Conservation (phyloP, 2,888 invertebrate species). For the Eupithecia exiguata region DNA sequence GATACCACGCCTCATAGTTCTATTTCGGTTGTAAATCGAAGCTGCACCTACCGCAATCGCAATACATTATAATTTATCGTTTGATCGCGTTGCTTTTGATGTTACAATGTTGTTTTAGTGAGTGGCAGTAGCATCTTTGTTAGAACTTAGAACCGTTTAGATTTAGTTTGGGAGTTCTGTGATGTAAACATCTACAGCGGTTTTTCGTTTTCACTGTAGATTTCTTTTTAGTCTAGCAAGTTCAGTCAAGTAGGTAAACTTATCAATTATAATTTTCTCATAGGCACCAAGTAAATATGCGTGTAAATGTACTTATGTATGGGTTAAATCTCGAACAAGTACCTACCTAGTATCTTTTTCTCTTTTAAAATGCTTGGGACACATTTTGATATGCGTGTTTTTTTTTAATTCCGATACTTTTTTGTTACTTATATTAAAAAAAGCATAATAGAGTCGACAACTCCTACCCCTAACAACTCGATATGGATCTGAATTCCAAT, state of each 20-base stretch:
- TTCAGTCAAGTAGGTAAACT: neutral
- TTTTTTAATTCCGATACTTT: too few species aligned
- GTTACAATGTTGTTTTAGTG: conserved; percentile 23
- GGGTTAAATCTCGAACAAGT: too few species aligned
- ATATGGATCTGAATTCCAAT: conserved; percentile 12
- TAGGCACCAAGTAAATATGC: too few species aligned
- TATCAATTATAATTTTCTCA: too few species aligned
- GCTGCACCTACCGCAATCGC: conserved; percentile 20
- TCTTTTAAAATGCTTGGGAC: too few species aligned
- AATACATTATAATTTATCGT: conserved; percentile 37
- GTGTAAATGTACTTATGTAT: too few species aligned
- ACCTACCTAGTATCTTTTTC: too few species aligned
- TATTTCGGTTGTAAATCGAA: conserved; percentile 25
- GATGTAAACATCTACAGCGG: neutral
- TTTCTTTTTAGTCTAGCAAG: neutral
- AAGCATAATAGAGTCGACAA: conserved; percentile 12
- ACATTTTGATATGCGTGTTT: too few species aligned
- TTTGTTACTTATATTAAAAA: conserved; percentile 4
- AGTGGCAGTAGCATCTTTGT: conserved; percentile 17
- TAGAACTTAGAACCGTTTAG: conserved; percentile 8
- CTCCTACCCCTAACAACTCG: neutral
- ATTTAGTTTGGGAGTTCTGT: conserved; percentile 5
- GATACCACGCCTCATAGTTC: conserved; percentile 22
- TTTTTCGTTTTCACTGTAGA: neutral
- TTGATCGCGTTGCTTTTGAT: conserved; percentile 44